Conservation (phyloP, 2,888 invertebrate species). For the Ophion ellenae region DNA sequence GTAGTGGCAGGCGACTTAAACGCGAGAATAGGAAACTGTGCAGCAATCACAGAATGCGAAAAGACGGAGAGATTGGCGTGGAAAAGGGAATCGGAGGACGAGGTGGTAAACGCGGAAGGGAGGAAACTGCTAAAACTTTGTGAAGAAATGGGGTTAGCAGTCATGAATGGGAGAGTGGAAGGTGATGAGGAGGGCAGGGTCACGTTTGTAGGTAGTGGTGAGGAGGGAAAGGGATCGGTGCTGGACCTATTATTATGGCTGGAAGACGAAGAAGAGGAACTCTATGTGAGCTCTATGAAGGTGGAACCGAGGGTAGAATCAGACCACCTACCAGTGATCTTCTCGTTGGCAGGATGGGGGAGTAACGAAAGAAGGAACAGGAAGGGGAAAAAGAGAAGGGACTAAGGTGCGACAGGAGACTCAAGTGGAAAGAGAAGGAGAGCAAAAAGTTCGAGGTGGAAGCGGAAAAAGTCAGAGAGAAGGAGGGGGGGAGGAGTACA, state of each 20-base stretch:
- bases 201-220: conserved; percentile 1
- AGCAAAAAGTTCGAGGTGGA: not conserved
- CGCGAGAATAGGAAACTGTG: not conserved
- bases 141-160: conserved; percentile 13
- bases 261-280: not conserved
- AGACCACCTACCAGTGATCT: not conserved
- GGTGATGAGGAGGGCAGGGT: conserved; percentile 34
- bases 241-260: not conserved
- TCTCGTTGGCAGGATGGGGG: conserved; percentile 2
- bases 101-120: not conserved
- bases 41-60: conserved; percentile 1
- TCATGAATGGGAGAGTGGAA: conserved; percentile 38
- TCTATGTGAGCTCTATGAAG: conserved; percentile 8
- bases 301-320: conserved; percentile 35
- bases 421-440: not conserved
- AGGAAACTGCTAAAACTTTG: not conserved
- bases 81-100: not conserved
- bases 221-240: not conserved
- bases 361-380: not conserved
- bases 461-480: not conserved
- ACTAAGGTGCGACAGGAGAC: not conserved
- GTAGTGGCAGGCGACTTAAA: conserved; percentile 34
- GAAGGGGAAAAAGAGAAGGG: not conserved
- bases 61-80: not conserved
- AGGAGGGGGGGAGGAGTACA: not conserved